These are phyloP conservation scores for Zaprionus africanus DNA, from an alignment of 1,140 invertebrate species.

Conservation along the genomic window DNA sequence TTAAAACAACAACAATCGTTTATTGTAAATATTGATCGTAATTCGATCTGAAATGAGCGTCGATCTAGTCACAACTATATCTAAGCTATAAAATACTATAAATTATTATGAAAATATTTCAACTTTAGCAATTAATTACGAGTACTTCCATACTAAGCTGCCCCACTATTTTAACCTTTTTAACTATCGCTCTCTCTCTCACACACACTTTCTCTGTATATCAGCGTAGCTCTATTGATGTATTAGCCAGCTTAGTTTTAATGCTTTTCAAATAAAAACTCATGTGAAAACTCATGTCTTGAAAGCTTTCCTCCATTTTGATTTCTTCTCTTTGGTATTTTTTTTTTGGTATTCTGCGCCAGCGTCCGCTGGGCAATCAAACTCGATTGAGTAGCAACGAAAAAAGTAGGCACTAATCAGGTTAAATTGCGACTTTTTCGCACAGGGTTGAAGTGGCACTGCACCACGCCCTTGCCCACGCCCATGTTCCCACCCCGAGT, in stretches of 20 bases:
- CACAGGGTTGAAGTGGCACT: constrained; percentile 56
- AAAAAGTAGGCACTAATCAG: constrained; percentile 67
- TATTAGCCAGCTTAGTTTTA: constrained; percentile 61
- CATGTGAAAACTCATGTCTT: constrained; percentile 53
- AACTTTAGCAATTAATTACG: constrained; percentile 69
- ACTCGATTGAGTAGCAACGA: constrained; percentile 67
- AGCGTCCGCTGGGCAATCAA: constrained; percentile 57
- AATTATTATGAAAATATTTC: constrained; percentile 36
- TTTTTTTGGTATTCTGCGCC: not conserved
- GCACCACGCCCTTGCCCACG: constrained; percentile 5
- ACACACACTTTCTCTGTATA: constrained; percentile 12
- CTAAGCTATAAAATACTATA: constrained; percentile 36
- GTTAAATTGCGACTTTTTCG: constrained; percentile 60
- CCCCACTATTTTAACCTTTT: constrained; percentile 10
- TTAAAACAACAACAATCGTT: not conserved
- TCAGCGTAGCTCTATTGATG: constrained; percentile 31
- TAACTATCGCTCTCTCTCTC: constrained; percentile 8
- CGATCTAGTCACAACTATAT: constrained; percentile 47
- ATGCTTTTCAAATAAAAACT: constrained; percentile 68
- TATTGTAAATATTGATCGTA: constrained; percentile 57
- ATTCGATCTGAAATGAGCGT: constrained; percentile 31
- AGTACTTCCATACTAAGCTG: constrained; percentile 61
- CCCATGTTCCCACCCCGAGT: constrained; percentile 16
- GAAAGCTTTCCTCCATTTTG: constrained; percentile 10
- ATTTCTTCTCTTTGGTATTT: not conserved